These are phyloP conservation scores for Epinephelus moara DNA, from an alignment of 2,113 vertebrate species.

Conservation along the genomic window DNA sequence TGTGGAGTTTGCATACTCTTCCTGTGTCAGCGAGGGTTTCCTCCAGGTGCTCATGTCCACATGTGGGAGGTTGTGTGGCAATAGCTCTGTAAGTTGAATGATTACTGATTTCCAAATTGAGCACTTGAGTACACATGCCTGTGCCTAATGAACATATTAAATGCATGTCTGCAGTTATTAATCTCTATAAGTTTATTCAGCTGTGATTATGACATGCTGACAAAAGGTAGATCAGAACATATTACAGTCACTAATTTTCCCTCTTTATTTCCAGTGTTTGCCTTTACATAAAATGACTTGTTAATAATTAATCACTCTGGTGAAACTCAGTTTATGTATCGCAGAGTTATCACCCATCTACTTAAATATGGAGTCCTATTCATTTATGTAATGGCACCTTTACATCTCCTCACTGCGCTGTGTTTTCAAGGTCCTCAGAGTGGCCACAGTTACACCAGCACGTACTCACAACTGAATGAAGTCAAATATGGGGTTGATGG, in stretches of 20 bases:
- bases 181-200: not conserved
- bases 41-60: too few relatives aligned
- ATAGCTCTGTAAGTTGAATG: too few relatives aligned
- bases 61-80: too few relatives aligned
- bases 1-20: too few relatives aligned
- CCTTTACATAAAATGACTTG: slow-evolving; percentile 3
- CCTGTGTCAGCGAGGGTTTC: too few relatives aligned
- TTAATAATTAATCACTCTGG: not conserved
- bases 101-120: too few relatives aligned
- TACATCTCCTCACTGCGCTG: slow-evolving; percentile 10
- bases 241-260: not conserved
- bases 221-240: not conserved
- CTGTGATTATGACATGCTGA: not conserved
- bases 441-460: not conserved
- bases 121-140: too few relatives aligned
- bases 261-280: not conserved
- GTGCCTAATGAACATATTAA: too few relatives aligned
- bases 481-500: slow-evolving; percentile 44
- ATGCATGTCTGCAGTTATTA: not conserved
- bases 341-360: slow-evolving; percentile 1
- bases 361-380: not conserved
- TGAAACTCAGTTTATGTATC: slow-evolving; percentile 4
- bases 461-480: slow-evolving; percentile 38
- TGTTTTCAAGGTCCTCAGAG: slow-evolving; percentile 31
- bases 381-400: slow-evolving; percentile 7